Conservation (phyloP, 2,797 vertebrate species). For the Phyllotis vaccarum region DNA sequence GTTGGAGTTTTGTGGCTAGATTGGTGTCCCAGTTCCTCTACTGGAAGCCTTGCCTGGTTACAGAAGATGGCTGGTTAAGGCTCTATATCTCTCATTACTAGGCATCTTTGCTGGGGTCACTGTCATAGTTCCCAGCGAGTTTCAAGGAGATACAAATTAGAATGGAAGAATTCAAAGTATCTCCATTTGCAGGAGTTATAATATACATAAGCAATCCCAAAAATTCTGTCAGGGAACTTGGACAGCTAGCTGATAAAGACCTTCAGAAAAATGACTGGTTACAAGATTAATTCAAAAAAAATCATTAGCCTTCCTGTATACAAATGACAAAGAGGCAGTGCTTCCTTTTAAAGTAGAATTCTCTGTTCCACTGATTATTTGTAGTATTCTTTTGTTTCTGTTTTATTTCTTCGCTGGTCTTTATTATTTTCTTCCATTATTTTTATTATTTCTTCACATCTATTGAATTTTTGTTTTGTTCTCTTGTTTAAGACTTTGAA, state of each 20-base stretch:
- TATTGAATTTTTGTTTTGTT: not conserved
- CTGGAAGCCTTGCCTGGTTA: not conserved
- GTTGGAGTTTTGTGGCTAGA: too few species aligned
- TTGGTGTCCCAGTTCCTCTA: not conserved
- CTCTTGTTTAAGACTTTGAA: not conserved
- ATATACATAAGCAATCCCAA: not conserved
- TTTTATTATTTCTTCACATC: not conserved
- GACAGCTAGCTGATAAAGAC: not conserved
- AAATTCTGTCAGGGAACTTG: not conserved
- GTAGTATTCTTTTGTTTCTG: not conserved
- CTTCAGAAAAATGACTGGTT: not conserved
- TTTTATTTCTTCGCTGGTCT: not conserved
- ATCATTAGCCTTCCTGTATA: not conserved
- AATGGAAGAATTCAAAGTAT: not conserved
- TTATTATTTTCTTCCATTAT: not conserved
- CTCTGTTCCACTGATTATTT: not conserved
- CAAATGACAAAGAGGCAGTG: not conserved
- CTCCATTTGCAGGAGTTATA: not conserved
- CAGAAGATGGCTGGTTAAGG: not conserved
- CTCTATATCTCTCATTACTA: not conserved
- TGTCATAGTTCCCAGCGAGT: not conserved
- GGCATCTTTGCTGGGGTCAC: not conserved
- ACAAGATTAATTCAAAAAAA: not conserved
- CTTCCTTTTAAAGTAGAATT: not conserved
- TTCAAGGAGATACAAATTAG: not conserved